Conservation (phyloP, 37 sponge, comb jelly and placozoan species). For the Chondrilla cf. caribensis region DNA sequence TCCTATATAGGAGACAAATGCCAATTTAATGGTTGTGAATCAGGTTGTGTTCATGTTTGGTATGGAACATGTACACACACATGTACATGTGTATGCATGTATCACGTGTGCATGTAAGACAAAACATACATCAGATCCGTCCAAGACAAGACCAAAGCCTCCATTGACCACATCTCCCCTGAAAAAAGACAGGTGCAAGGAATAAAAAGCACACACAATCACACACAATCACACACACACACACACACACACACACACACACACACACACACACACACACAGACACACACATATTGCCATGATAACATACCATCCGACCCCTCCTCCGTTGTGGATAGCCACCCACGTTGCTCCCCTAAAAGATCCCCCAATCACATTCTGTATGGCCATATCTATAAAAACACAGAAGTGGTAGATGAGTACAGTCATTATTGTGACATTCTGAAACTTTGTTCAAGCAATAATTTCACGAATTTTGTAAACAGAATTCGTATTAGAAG, state of each 20-base stretch:
- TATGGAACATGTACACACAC: not conserved
- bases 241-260: constrained; percentile 6
- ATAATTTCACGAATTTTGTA: too few relatives aligned
- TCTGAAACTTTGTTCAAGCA: too few relatives aligned
- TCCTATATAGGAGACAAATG: constrained; percentile 41
- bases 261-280: constrained; percentile 13
- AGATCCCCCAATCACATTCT: constrained; percentile 96
- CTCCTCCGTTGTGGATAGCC: constrained; percentile 98
- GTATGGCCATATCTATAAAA: constrained; percentile 92
- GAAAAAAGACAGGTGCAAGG: not conserved
- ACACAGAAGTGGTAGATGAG: too few relatives aligned
- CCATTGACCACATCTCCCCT: constrained; percentile 98
- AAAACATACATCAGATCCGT: constrained; percentile 78
- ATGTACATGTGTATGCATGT: not conserved
- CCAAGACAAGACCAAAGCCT: constrained; percentile 96
- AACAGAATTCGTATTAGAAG: too few relatives aligned
- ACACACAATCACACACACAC: constrained; percentile 3
- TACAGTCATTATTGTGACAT: not conserved
- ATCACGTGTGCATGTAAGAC: not conserved
- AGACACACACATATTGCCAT: not conserved
- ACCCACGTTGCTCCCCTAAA: constrained; percentile 98
- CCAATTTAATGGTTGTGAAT: too few relatives aligned
- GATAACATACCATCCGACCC: constrained; percentile 90
- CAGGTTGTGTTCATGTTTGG: too few relatives aligned
- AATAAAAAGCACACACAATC: not conserved